Evolutionary conservation across 2,113 vertebrate species (phyloP).

Genomic region (Glaucidium brasilianum): DNA sequence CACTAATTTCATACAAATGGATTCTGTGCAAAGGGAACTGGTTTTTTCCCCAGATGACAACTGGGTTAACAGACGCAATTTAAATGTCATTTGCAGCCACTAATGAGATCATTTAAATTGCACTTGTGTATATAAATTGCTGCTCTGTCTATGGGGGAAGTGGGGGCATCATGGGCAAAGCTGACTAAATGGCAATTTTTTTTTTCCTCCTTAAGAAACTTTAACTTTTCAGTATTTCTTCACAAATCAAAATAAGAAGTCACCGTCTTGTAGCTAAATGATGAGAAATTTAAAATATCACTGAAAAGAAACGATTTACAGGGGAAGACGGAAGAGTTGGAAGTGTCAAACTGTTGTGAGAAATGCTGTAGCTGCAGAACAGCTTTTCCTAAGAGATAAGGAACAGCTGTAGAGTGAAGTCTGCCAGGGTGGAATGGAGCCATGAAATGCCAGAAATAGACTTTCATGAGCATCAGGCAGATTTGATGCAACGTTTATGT

Average conservation of each 20-base stretch:
- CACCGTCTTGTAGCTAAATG: not conserved
- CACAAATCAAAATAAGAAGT: not conserved
- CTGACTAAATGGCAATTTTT: not conserved
- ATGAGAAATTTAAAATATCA: not conserved
- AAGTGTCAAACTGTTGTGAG: not conserved
- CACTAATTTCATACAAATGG: not conserved
- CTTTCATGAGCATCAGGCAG: not conserved
- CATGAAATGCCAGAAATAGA: not conserved
- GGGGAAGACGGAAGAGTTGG: not conserved
- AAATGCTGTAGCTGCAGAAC: not conserved
- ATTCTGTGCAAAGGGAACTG: not conserved
- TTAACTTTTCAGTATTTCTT: not conserved
- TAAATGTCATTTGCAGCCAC: not conserved
- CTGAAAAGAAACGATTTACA: not conserved
- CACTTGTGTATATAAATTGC: not conserved
- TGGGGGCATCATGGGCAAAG: not conserved
- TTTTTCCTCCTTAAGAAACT: not conserved
- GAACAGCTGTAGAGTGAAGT: not conserved
- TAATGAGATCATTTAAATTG: not conserved
- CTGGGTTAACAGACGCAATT: not conserved
- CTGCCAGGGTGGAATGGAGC: not conserved
- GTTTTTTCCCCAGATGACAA: not conserved
- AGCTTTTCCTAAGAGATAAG: not conserved
- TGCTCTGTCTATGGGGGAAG: not conserved
- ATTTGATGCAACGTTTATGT: not conserved